Base-by-base conservation (phyloP, 2,797 vertebrate genomes). In the Acanthurus tractus region DNA sequence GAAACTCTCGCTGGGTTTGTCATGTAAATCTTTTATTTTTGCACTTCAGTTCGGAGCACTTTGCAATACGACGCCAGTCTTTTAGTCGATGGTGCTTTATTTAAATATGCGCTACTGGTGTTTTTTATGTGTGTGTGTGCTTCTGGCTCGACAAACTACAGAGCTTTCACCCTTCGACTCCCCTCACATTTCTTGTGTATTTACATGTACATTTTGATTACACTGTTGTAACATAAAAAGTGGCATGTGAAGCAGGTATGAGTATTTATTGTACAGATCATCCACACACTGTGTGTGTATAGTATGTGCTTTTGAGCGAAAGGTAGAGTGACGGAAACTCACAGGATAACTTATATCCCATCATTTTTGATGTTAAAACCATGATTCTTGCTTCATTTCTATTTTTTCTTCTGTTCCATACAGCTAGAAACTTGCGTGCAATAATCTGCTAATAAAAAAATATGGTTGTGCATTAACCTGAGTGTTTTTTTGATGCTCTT, bases 261-360 rank as follows among this genome's bases (percentile, higher is more conserved):
- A 50, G 42, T 86, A 85, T 79, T 84, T 84, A 79, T 79, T 89
- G 85, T 82, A 81, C 79, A 76, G 75, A 82, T 83, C 76, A 84
- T 90, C 62, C 82, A 82, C 84, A 85, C 85, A 85, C 76, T 79
- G 77, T 87, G 85, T 90, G 86, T 87, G 76, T 86, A 34, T 49
- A 72, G 69, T 22, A 58, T 76, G 82, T 80, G 66, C 53, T 63
- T 72, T 57, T 64, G 76, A 69, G 48, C 1, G 2, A 71, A 71
- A 18, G 66, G 63, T 50, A 75, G 62, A 66, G 59, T 61, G 79
- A 64, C 53, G 40, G 58, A 66, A 38, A 53, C 59, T 63, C 29
- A 25, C 64, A 62, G 63, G 56, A 59, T 76, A 46, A 67, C 49
- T 61, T 71, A 67, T n/a, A 69, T 71, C 46, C 59, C 20, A 6